These are phyloP conservation scores for Corythucha ciliata DNA, from an alignment of 2,888 invertebrate genomes.

Conservation along the genomic window DNA sequence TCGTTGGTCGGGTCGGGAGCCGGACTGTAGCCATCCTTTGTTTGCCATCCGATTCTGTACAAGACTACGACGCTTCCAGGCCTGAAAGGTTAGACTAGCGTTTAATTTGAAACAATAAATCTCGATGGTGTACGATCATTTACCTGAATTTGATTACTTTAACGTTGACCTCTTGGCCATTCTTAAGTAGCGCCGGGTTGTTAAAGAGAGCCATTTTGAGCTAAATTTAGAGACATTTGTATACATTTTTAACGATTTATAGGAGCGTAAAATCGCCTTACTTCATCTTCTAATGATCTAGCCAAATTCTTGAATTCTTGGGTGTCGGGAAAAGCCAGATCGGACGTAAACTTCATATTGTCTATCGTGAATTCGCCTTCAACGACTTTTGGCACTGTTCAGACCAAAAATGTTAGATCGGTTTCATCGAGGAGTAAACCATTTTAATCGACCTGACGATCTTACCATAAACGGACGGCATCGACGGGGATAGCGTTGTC, in stretches of 20 bases:
- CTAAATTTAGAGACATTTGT: constrained; percentile 29
- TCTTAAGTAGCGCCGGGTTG: constrained; percentile 45
- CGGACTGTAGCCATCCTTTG: constrained; percentile 45
- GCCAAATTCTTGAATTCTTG: constrained; percentile 53
- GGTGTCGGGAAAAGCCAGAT: constrained; percentile 52
- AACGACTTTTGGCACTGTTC: constrained; percentile 55
- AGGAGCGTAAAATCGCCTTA: constrained; percentile 25
- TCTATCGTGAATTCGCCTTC: constrained; percentile 60
- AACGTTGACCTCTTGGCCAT: constrained; percentile 48
- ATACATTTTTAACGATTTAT: background rate
- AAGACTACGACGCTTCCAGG: constrained; percentile 56
- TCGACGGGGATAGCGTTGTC: too few relatives aligned
- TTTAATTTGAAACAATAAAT: background rate
- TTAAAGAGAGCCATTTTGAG: constrained; percentile 51
- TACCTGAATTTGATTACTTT: constrained; percentile 56
- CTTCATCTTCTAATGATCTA: constrained; percentile 49
- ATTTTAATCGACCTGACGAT: too few relatives aligned
- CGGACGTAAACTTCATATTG: constrained; percentile 53
- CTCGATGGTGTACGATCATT: too few relatives aligned
- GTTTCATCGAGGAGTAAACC: too few relatives aligned
- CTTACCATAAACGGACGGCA: too few relatives aligned
- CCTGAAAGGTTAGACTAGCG: constrained; percentile 42
- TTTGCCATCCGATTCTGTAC: constrained; percentile 57
- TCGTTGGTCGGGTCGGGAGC: constrained; percentile 46
- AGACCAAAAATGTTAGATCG: background rate